Base-by-base conservation (phyloP, 2,797 vertebrate genomes). In the Acropternis orthonyx region DNA sequence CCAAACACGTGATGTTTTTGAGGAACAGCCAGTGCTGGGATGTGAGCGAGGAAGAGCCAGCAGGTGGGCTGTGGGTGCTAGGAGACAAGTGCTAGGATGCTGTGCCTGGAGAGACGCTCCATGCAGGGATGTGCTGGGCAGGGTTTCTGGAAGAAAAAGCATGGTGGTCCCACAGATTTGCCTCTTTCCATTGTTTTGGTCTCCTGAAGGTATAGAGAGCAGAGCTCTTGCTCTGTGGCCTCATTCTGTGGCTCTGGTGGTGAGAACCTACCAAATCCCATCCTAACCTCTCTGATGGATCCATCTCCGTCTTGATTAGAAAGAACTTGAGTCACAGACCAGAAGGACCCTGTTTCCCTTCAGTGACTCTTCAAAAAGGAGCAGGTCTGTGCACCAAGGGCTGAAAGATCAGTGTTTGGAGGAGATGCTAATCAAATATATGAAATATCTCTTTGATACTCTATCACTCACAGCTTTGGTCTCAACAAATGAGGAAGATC, bases 51-150 rank as follows among this genome's bases (percentile, higher is more conserved):
- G 26, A 58, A 83, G 41, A 88, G 52, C 51, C 85, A 66, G 74
- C 78, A 73, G 59, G 67, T 67, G 85, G 78, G 71, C 63, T 71
- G 88, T 1, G 10, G 51, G 52, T 4, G n/a, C 1, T 12, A 15
- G 88, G 43, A 82, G 78, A 9, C 39, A 30, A 67, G 7, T n/a
- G 56, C 32, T 16, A 6, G 75, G 59, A 44, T 48, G 81, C 71
- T 46, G 65, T 66, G 78, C n/a, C 12, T 16, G 65, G 78, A 66
- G 81, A 43, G 37, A 37, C 0, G 1, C 4, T 22, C 0, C 0
- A 4, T 13, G n/a, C 52, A 12, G 36, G 12, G 27, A 44, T 2
- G 15, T 34, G 56, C 2, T 78, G 52, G 46, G 72, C 34, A 58
- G 11, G 7, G 30, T 46, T 93, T 41, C 72, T 73, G 43, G n/a